Percentiles rank a stretch among this genome's conserved stretches.
These are phyloP conservation scores for Zapornia atra DNA, from an alignment of 2,113 vertebrate genomes.

Conservation along the genomic window DNA sequence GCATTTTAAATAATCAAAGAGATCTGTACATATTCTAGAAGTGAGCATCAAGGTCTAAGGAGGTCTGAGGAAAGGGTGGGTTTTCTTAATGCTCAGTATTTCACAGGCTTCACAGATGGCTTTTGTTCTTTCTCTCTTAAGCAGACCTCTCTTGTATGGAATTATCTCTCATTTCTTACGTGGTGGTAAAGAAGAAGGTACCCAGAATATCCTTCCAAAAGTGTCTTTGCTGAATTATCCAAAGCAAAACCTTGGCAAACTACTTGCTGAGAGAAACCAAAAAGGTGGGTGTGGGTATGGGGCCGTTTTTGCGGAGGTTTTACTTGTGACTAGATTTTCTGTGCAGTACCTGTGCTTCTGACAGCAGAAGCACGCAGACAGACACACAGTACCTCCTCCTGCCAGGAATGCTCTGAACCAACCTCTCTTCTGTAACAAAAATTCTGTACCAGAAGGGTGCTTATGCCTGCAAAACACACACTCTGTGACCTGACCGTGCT, in stretches of 20 bases:
- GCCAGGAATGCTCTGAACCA: background rate
- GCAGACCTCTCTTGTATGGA: slow-evolving; percentile 92
- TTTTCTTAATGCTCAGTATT: background rate
- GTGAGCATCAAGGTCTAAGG: background rate
- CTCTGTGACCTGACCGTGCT: background rate
- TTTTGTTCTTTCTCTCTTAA: slow-evolving; percentile 35
- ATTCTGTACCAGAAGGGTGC: background rate
- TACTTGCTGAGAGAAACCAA: slow-evolving; percentile 23
- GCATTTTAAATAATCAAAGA: background rate
- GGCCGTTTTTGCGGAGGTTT: background rate
- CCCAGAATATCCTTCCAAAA: slow-evolving; percentile 69
- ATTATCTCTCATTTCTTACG: slow-evolving; percentile 87
- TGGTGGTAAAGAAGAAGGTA: slow-evolving; percentile 68
- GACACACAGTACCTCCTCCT: background rate
- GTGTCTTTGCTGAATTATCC: slow-evolving; percentile 51
- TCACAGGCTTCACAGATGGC: background rate
- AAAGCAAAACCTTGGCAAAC: slow-evolving; percentile 39
- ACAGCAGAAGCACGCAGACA: background rate
- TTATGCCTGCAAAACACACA: background rate
- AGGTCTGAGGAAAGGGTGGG: background rate
- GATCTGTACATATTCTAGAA: background rate
- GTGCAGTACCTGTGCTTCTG: rapidly evolving
- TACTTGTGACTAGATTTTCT: background rate
- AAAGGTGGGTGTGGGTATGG: slow-evolving; percentile 49
- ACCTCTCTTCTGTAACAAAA: background rate